phyloP scores from a whole-genome alignment of 1,140 invertebrate species.

The Oreohelix idahoensis region DNA sequence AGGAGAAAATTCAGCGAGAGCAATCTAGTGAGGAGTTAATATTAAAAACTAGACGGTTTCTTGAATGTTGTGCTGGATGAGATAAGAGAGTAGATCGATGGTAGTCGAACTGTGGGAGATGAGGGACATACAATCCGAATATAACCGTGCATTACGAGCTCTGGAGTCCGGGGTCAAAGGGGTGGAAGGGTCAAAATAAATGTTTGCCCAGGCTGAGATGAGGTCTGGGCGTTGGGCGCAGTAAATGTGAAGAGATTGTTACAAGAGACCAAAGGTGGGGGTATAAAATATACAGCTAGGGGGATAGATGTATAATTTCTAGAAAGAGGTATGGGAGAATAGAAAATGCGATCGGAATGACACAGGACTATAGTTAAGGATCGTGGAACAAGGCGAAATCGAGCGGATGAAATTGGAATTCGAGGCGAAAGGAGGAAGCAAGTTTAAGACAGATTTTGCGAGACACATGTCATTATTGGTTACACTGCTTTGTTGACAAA shows the following conservation, averaged over 20 bases:
- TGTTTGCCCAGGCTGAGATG: slow-evolving; percentile 6
- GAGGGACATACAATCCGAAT: not conserved
- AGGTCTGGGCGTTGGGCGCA: not conserved
- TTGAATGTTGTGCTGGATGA: not conserved
- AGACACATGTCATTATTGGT: slow-evolving; percentile 9
- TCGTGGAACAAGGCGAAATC: not conserved
- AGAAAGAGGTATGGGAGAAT: not conserved
- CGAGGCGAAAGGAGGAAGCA: not conserved
- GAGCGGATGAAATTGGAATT: slow-evolving; percentile 1
- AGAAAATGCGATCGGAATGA: not conserved
- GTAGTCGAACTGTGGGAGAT: not conserved
- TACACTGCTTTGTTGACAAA: not conserved
- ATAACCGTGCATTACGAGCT: not conserved
- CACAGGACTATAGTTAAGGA: not conserved
- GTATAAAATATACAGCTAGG: not conserved
- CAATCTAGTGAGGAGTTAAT: not conserved
- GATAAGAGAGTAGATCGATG: not conserved
- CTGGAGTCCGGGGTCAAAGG: not conserved
- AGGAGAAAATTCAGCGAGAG: not conserved
- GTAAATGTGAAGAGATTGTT: not conserved
- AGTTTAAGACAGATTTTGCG: not conserved
- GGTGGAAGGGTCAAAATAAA: slow-evolving; percentile 1
- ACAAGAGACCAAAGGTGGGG: not conserved
- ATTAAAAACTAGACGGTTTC: not conserved
- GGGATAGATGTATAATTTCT: not conserved